Conservation (phyloP, 2,888 invertebrate genomes). For the Xestia ashworthii region DNA sequence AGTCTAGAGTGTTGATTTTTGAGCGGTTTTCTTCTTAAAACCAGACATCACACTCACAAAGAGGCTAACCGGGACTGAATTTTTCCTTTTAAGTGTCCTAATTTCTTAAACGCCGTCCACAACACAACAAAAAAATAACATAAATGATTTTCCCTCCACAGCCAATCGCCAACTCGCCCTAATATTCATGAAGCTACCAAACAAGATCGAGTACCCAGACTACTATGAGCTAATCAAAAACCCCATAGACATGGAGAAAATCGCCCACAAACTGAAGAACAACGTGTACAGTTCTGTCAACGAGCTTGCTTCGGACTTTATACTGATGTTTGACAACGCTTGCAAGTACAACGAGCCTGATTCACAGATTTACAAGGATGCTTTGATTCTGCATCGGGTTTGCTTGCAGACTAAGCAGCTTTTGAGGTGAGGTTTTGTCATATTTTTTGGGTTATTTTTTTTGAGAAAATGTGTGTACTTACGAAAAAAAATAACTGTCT, state of each 20-base stretch:
- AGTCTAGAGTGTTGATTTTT: too few species aligned
- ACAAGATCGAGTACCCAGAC: conserved; percentile 98
- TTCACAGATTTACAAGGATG: conserved; percentile 99
- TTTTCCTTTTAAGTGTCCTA: too few species aligned
- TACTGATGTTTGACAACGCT: conserved; percentile 98
- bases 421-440: conserved; percentile 89
- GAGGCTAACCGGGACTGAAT: too few species aligned
- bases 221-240: conserved; percentile 99
- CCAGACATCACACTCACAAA: too few species aligned
- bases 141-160: conserved; percentile 73
- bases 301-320: conserved; percentile 96
- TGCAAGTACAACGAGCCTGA: conserved; percentile 99
- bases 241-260: conserved; percentile 99
- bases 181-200: conserved; percentile 98
- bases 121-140: neutral
- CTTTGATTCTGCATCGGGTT: conserved; percentile 97
- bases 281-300: conserved; percentile 95
- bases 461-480: too few species aligned
- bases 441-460: neutral
- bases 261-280: conserved; percentile 96
- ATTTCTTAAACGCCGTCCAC: too few species aligned
- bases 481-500: neutral
- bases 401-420: conserved; percentile 98
- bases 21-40: too few species aligned
- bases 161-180: conserved; percentile 97